Conservation (phyloP, 2,113 vertebrate species). For the Barnardius zonarius region DNA sequence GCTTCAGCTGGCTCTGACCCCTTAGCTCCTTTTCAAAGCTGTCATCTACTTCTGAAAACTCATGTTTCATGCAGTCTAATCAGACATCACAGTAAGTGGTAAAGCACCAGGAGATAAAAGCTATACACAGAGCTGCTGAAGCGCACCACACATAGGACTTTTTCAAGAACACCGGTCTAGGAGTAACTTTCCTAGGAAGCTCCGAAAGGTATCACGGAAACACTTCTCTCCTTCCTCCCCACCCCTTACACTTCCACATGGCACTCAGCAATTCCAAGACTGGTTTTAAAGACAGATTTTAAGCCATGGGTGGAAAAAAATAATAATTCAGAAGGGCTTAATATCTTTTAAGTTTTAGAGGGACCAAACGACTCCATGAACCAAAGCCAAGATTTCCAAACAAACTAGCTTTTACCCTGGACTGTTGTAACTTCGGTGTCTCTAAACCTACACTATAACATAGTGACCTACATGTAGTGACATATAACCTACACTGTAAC, state of each 20-base stretch:
- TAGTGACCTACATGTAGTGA: background rate
- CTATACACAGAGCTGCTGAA: background rate
- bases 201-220: background rate
- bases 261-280: background rate
- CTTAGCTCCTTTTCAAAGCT: background rate
- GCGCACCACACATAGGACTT: rapidly evolving
- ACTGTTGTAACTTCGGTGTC: background rate
- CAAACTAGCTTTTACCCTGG: background rate
- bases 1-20: background rate
- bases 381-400: background rate
- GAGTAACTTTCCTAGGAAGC: background rate
- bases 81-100: background rate
- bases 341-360: background rate
- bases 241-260: background rate
- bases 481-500: background rate
- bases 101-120: background rate
- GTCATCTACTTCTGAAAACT: background rate
- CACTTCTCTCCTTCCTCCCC: background rate
- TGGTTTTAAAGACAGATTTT: background rate
- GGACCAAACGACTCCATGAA: background rate
- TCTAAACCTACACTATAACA: background rate
- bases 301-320: background rate
- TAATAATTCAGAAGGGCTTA: background rate
- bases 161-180: background rate
- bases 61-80: background rate